phyloP scores from a whole-genome alignment of 2,888 invertebrate genomes.

The Lasiommata megera region DNA sequence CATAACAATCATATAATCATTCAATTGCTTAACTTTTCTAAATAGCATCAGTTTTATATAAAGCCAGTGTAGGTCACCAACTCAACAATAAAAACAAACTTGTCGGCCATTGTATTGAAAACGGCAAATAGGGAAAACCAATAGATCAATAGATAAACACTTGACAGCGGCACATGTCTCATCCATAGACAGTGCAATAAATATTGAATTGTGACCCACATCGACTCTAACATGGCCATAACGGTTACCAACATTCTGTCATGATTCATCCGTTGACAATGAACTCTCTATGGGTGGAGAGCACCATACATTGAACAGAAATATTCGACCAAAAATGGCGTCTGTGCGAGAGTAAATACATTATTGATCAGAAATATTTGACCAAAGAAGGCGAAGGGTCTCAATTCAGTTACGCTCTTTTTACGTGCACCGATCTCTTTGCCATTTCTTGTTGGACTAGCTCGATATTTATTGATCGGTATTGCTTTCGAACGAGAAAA shows the following conservation, averaged over 20 bases:
- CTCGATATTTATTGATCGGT: too few relatives aligned
- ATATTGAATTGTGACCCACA: slow-evolving; percentile 11
- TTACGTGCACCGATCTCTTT: too few relatives aligned
- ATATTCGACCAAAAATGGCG: background rate
- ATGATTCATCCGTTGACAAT: background rate
- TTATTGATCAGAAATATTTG: background rate
- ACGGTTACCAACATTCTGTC: background rate
- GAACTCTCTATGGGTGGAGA: background rate
- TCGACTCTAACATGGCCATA: background rate
- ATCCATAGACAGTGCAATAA: slow-evolving; percentile 2
- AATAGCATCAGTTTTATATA: too few relatives aligned
- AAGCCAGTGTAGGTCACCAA: background rate
- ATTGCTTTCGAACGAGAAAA: too few relatives aligned
- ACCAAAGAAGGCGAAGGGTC: background rate
- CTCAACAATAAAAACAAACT: background rate
- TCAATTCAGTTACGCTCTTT: too few relatives aligned
- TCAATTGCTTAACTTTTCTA: too few relatives aligned
- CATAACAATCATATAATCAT: too few relatives aligned
- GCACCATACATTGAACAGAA: background rate
- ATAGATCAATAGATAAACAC: slow-evolving; percentile 5
- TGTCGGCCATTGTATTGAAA: background rate
- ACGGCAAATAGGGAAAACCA: slow-evolving; percentile 1
- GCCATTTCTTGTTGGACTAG: too few relatives aligned
- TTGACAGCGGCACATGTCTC: background rate
- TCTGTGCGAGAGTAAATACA: too few relatives aligned